Conservation (phyloP, 2,888 invertebrate species). For the Taphrorychus bicolor region DNA sequence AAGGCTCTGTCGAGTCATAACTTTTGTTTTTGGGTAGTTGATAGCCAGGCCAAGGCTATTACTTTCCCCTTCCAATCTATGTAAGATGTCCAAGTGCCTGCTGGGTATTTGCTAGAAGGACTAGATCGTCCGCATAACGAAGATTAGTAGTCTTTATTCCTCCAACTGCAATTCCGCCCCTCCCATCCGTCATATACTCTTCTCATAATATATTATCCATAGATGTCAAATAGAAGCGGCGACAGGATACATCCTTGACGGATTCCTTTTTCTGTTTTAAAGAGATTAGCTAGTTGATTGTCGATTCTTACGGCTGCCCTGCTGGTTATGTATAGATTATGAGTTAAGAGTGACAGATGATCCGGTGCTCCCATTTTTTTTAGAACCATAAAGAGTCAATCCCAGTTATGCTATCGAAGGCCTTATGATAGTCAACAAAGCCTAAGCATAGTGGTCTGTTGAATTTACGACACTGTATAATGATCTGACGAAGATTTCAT, state of each 20-base stretch:
- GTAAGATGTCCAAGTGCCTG: neutral
- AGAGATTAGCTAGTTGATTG: neutral
- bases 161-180: neutral
- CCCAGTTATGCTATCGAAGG: neutral
- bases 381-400: neutral
- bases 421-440: too few relatives aligned
- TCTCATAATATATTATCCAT: neutral
- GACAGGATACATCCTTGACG: neutral
- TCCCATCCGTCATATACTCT: neutral
- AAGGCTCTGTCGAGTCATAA: too few relatives aligned
- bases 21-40: neutral
- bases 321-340: neutral
- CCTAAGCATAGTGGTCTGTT: neutral
- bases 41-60: too few relatives aligned
- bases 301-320: neutral
- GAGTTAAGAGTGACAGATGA: too few relatives aligned
- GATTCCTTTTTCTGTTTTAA: neutral
- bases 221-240: neutral
- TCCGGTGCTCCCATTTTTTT: neutral
- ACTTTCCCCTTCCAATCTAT: neutral
- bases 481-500: neutral
- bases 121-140: neutral
- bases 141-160: neutral
- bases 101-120: neutral
- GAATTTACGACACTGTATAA: neutral